These are phyloP conservation scores for Cynopterus brachyotis DNA, from an alignment of 2,113 vertebrate species.

Conservation along the genomic window DNA sequence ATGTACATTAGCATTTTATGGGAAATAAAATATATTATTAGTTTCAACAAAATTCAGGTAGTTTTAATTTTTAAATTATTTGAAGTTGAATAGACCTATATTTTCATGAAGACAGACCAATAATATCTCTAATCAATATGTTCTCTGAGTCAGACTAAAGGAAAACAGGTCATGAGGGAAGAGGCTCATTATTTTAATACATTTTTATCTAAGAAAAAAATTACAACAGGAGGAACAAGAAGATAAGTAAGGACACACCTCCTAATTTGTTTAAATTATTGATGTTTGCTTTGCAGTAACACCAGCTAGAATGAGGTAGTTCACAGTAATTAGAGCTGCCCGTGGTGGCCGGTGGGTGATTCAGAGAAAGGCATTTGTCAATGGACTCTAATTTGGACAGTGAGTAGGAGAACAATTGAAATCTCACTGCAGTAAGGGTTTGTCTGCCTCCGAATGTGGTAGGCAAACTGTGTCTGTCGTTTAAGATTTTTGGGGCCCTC, in stretches of 20 bases:
- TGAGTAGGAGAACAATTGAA: neutral
- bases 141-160: neutral
- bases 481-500: neutral
- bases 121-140: neutral
- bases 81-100: neutral
- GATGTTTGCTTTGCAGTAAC: neutral
- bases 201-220: neutral
- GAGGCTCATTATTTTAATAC: neutral
- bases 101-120: neutral
- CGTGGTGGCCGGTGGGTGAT: neutral
- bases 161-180: neutral
- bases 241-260: slow-evolving; percentile 6
- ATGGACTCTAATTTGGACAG: neutral
- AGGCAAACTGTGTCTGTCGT: neutral
- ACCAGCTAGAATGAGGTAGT: slow-evolving; percentile 18
- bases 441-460: neutral
- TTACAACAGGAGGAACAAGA: neutral
- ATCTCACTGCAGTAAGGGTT: neutral
- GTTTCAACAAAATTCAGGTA: neutral
- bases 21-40: neutral
- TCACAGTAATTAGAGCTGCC: slow-evolving; percentile 35
- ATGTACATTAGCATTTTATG: neutral
- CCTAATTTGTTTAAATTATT: neutral
- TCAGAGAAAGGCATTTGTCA: slow-evolving; percentile 44
- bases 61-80: neutral